phyloP scores from a whole-genome alignment of 2,888 invertebrate species.

The Stomorhina lunata region DNA sequence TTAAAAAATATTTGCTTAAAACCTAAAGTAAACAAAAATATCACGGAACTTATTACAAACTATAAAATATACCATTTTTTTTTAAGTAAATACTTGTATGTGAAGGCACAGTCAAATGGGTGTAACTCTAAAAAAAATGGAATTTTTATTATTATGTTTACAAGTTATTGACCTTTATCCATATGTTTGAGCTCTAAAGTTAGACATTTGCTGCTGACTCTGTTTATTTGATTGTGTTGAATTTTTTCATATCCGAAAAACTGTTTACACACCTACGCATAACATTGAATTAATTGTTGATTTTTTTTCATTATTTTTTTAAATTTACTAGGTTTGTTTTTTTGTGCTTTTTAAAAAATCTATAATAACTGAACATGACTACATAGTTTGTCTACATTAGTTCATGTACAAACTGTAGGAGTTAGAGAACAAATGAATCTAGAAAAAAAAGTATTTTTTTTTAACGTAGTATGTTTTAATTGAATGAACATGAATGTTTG shows the following conservation, averaged over 20 bases:
- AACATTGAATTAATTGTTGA: slow-evolving; percentile 22
- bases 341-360: neutral
- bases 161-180: slow-evolving; percentile 35
- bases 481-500: slow-evolving; percentile 27
- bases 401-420: neutral
- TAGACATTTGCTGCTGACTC: neutral
- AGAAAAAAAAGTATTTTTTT: neutral
- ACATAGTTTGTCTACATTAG: neutral
- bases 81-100: neutral
- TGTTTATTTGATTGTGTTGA: neutral
- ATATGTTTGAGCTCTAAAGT: neutral
- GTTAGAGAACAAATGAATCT: neutral
- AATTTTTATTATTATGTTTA: slow-evolving; percentile 15
- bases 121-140: neutral
- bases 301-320: neutral
- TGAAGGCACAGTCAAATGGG: neutral
- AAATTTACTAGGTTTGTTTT: no score
- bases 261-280: slow-evolving; percentile 43
- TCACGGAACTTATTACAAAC: neutral
- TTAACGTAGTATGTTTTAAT: slow-evolving; percentile 30
- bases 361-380: neutral
- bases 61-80: neutral
- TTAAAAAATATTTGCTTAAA: neutral
- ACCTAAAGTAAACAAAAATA: neutral
- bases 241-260: neutral